Base-by-base conservation (phyloP, 1,140 invertebrate genomes). In the Pectinophora gossypiella region DNA sequence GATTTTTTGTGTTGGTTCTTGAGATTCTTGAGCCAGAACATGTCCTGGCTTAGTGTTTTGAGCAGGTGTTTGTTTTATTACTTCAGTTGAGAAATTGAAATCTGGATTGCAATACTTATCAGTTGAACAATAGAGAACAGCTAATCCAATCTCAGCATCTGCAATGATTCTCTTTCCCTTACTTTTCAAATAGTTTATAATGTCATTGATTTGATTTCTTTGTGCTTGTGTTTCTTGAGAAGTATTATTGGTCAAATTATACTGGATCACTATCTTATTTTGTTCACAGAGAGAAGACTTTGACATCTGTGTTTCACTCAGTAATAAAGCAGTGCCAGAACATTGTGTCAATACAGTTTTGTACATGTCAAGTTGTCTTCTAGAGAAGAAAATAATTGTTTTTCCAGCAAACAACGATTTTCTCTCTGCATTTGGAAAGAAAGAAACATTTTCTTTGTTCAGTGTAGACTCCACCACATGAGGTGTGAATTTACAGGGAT, bases 101-200 rank as follows among this genome's bases (percentile, higher is more conserved):
- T 69, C 59, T 7, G 92, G 91, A 82, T 94, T 94, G 64, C 93
- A 94, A 60, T 92, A 91, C 60, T 90, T 90, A 38, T 89, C 84
- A 21, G 79, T 87, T 0, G 91, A 92, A 69, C 90, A 90, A 57
- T 91, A 90, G 10, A 93, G 66, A 53, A 93, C 89, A 15, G 92
- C 91, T 36, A 92, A 82, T 7, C 91, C 91, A 53, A 94, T 91
- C 68, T 94, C 93, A 6, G 90, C 88, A 76, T 93, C 92, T 44
- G 90, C 88, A 53, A 93, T 88, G 32, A 91, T 64, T 48, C 92
- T 88, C 55, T 89, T 89, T 1, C 79, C 85, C 49, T 86, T 87
- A 22, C 60, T 77, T 53, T 89, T 89, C 51, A 91, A 68, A 51
- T 80, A 82, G 20, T 76, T 82, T 67, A 76, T 54, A 59, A 81